Base-by-base conservation (phyloP, 2,888 invertebrate genomes). In the Agrypnus murinus region DNA sequence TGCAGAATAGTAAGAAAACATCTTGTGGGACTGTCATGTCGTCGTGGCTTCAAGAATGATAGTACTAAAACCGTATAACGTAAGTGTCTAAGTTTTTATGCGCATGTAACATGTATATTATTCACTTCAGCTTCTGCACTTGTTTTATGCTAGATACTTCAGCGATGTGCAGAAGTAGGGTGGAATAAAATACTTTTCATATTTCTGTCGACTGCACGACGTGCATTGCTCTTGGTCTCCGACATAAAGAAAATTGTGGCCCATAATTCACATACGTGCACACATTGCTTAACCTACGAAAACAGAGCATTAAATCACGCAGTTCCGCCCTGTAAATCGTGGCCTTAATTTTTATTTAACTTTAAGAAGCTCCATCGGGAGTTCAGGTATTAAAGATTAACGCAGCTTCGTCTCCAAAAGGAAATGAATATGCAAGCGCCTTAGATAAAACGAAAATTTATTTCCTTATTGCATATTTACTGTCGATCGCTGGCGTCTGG, bases 401-500 rank as follows among this genome's bases (percentile, higher is more conserved):
- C 40, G 60, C 17, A 7, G 14, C 15, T 31, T 14, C 15, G 15
- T 31, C 36, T 25, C 48, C 17, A 31, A 17, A 34, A 57, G 50
- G 40, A 60, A 67, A 67, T 67, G 58, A 59, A 66, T 58, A 66
- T 66, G 59, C 58, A 58, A 65, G 40, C 32, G 40, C 25, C 66
- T 68, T 62, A 63, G 60, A 68, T 62, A 63, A 55, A 68, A 53
- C 32, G 64, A 65, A 58, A 69, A 64, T 69, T 64, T 64, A 64
- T 69, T 64, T 58, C 64, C 70, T 46, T 55, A 66, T 66, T 71
- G 57, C 66, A 71, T 66, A 71, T 71, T 71, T 75, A 64, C 69
- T 64, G 58, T 68, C 65, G 65, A 71, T 73, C 59, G 67, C 55
- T 62, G 69, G 74, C 65, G 74, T 75, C 77, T 75, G 76, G 76